These are phyloP conservation scores for Megaustenia siamemsis DNA, from an alignment of 2,888 invertebrate genomes.

Conservation along the genomic window DNA sequence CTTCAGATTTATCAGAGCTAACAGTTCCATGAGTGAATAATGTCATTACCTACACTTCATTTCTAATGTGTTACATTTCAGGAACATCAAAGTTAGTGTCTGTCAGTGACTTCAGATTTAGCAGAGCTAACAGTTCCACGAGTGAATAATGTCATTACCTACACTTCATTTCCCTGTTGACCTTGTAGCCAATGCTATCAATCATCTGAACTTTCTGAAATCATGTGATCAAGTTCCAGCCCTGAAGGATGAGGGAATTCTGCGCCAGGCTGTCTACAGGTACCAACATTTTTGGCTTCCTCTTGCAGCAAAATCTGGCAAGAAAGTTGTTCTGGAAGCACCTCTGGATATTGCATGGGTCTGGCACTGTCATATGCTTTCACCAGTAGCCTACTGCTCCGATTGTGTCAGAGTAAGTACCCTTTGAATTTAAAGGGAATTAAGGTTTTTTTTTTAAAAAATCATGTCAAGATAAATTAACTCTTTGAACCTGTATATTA, in stretches of 20 bases:
- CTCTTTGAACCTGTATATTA: no score
- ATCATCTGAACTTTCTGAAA: slow-evolving; percentile 72
- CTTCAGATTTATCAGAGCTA: neutral
- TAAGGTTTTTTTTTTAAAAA: neutral
- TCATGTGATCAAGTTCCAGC: slow-evolving; percentile 63
- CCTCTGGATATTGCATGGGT: slow-evolving; percentile 82
- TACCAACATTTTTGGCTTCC: slow-evolving; percentile 81
- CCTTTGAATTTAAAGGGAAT: neutral
- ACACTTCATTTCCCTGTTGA: slow-evolving; percentile 63
- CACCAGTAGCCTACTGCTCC: slow-evolving; percentile 70
- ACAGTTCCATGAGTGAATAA: neutral
- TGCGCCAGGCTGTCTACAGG: slow-evolving; percentile 80
- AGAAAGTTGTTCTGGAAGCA: slow-evolving; percentile 65
- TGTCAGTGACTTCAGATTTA: neutral
- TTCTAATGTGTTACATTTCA: neutral
- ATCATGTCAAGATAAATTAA: neutral
- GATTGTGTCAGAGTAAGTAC: slow-evolving; percentile 67
- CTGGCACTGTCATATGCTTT: slow-evolving; percentile 81
- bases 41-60: slow-evolving; percentile 37
- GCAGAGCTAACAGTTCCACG: neutral
- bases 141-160: slow-evolving; percentile 17
- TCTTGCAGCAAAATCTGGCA: slow-evolving; percentile 73
- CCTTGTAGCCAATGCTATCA: slow-evolving; percentile 62
- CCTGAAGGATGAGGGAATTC: slow-evolving; percentile 75
- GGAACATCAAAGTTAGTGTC: neutral